Evolutionary conservation across 2,888 invertebrate species (phyloP).

Genomic region (Rhynchonema sp.): DNA sequence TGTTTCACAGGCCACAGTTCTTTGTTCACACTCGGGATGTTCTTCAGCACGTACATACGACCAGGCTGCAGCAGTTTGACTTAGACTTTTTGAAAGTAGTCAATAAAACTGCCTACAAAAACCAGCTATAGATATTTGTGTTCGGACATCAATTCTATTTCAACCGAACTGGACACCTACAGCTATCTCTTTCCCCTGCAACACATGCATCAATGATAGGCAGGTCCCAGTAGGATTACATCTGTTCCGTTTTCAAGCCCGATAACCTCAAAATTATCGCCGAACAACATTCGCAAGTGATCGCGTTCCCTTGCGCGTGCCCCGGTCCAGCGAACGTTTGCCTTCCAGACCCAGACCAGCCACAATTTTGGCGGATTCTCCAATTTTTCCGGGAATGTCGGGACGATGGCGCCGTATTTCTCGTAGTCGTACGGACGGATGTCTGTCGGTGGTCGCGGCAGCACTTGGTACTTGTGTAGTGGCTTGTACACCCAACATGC

Average conservation of each 20-base stretch:
- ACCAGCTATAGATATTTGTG: no score
- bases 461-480: not conserved
- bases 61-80: conserved; percentile 11
- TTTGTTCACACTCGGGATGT: conserved; percentile 21
- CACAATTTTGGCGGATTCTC: conserved; percentile 1
- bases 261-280: not conserved
- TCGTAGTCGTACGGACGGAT: conserved; percentile 16
- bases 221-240: no score
- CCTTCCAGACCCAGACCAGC: conserved; percentile 1
- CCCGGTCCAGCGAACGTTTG: no score
- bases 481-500: conserved; percentile 7
- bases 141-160: no score
- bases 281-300: not conserved
- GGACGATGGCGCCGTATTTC: not conserved
- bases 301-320: no score
- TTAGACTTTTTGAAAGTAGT: no score
- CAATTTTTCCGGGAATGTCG: not conserved
- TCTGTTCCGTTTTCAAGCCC: no score
- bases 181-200: no score
- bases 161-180: no score
- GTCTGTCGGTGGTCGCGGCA: conserved; percentile 5
- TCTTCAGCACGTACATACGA: conserved; percentile 21
- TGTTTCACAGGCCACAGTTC: conserved; percentile 25
- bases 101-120: no score
- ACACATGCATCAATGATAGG: no score